Conservation (phyloP, 1,140 invertebrate species). For the Neotoxoptera formosana region DNA sequence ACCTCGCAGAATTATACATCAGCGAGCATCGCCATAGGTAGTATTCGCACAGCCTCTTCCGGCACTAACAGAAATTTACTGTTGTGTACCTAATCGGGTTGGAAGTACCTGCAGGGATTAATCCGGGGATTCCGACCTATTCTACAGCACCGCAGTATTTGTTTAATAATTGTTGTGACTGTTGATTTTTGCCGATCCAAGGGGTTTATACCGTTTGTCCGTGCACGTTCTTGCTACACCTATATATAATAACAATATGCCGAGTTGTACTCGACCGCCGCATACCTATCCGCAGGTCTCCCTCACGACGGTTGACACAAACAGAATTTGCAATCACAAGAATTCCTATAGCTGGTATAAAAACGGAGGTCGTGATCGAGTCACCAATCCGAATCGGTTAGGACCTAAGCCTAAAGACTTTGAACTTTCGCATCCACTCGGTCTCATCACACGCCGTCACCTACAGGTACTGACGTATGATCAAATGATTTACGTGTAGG, state of each 20-base stretch:
- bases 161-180: constrained; percentile 12
- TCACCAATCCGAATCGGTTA: background rate
- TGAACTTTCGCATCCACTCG: background rate
- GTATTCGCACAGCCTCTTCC: background rate
- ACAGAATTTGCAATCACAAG: background rate
- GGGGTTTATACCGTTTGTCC: background rate
- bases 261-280: background rate
- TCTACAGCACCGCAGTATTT: background rate
- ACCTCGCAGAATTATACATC: background rate
- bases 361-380: background rate
- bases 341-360: background rate
- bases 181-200: background rate
- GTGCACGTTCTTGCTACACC: background rate
- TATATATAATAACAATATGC: background rate
- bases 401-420: background rate
- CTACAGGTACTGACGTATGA: background rate
- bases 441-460: background rate
- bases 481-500: background rate
- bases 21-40: background rate
- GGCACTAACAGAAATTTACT: background rate
- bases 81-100: background rate
- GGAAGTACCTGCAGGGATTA: background rate
- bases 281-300: background rate
- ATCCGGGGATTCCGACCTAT: background rate
- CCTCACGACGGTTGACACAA: background rate